Percentiles rank a stretch among this genome's conserved stretches.
Evolutionary conservation across 2,797 vertebrate genomes (phyloP).

Genomic region (Helarctos malayanus): DNA sequence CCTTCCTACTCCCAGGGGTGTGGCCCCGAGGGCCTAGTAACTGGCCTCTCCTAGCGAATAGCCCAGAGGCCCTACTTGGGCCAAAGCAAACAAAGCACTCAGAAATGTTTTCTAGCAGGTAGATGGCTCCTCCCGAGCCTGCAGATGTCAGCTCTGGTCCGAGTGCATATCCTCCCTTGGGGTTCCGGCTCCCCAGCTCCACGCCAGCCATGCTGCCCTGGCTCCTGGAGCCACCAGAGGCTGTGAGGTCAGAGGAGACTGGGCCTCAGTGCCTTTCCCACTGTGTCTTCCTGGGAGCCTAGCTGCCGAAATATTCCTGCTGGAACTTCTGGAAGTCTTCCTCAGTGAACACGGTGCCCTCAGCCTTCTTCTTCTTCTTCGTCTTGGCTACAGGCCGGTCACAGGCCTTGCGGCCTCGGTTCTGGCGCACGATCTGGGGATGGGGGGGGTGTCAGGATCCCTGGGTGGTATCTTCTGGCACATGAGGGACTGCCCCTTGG

Average conservation of each 20-base stretch:
- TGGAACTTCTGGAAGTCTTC: constrained; percentile 92
- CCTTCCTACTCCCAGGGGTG: background rate
- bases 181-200: background rate
- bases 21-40: background rate
- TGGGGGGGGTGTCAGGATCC: background rate
- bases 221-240: background rate
- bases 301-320: constrained; percentile 90
- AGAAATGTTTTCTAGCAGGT: background rate
- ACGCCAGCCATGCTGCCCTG: background rate
- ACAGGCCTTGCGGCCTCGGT: constrained; percentile 90
- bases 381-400: constrained; percentile 84
- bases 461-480: background rate
- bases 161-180: background rate
- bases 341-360: constrained; percentile 90
- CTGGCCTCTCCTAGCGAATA: background rate
- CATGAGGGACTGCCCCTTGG: background rate
- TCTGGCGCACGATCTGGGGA: constrained; percentile 87
- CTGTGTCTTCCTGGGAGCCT: background rate
- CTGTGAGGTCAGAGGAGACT: background rate
- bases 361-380: constrained; percentile 83
- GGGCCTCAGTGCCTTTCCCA: rapidly evolving
- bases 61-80: background rate
- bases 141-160: background rate
- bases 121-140: background rate
- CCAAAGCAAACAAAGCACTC: background rate